Evolutionary conservation across 2,797 vertebrate genomes (phyloP), one percentile per base, ranked within the genome.

Genomic region (Smutsia gigantea): DNA sequence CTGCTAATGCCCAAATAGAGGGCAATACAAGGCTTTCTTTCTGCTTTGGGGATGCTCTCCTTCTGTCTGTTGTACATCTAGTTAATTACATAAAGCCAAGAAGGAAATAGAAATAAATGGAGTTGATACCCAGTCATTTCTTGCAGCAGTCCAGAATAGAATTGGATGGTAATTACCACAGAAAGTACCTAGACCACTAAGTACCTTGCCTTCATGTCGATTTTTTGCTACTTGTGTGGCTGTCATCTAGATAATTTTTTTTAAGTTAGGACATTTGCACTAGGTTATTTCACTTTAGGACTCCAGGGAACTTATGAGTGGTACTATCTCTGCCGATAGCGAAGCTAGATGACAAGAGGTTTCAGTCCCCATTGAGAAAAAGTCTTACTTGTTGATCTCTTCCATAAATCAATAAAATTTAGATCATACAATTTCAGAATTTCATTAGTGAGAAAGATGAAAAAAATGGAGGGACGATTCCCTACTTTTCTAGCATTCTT

Each of bases 291-390:
- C 53, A 29, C 51, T 64, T 79, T 83, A 81, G 6, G 19, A 15
- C 34, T 72, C 17, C 7, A 29, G 21, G 59, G 57, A 51, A 63
- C 7, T 75, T 69, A n/a, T 15, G 10, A 92, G 66, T 90, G 27
- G 15, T 42, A 15, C 25, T 69, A 46, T 21, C 83, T 95, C 34
- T 69, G 6, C 29, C 79, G 21, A 51, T 7, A 75, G 4, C 7
- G 21, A 96, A 95, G 4, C 78, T 81, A 86, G 74, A 39, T 90
- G 39, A 96, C 25, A 87, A 61, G 81, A 61, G 23, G 7, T 81
- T 2, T 10, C 27, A 46, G 74, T n/a, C 4, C 23, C 6, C 83
- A 0, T 12, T 61, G 46, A 93, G 25, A 68, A 90, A 87, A 37
- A 53, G 8, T 69, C 46, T 46, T 77, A 31, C 31, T 51, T 87